phyloP scores from a whole-genome alignment of 2,888 invertebrate species.

The Hypomecis atomaria region DNA sequence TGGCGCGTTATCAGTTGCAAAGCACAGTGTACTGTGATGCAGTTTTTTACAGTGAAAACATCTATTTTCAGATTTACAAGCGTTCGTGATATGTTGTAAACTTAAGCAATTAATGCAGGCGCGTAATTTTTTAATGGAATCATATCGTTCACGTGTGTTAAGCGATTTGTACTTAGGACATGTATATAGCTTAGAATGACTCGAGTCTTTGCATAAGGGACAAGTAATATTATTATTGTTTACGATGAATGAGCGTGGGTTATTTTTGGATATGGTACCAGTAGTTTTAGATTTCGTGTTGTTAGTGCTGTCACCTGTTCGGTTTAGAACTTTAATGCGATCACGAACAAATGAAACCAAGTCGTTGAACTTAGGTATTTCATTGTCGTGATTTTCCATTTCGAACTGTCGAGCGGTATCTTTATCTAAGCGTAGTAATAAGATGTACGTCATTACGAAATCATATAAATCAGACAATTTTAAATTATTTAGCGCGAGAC shows the following conservation, averaged over 20 bases:
- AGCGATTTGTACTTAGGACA: constrained; percentile 5
- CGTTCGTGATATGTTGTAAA: constrained; percentile 2
- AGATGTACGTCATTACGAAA: background rate
- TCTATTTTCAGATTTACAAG: background rate
- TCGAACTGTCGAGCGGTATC: constrained; percentile 9
- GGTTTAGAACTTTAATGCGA: constrained; percentile 1
- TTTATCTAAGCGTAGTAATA: constrained; percentile 6
- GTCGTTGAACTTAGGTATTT: constrained; percentile 5
- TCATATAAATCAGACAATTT: constrained; percentile 6
- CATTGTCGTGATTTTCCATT: background rate
- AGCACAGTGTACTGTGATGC: background rate
- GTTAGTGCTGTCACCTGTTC: background rate
- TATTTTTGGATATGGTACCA: background rate
- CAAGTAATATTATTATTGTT: background rate
- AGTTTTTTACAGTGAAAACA: background rate
- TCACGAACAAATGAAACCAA: constrained; percentile 2
- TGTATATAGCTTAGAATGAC: background rate
- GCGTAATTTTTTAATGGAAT: constrained; percentile 3
- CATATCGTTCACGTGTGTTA: constrained; percentile 1
- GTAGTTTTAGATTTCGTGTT: background rate
- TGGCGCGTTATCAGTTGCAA: background rate
- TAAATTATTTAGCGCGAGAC: constrained; percentile 6
- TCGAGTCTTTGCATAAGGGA: background rate
- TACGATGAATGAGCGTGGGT: constrained; percentile 2
- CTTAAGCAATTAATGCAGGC: constrained; percentile 7